Conservation (phyloP, 64 coral and sea anemone genomes). For the Orbicella faveolata region DNA sequence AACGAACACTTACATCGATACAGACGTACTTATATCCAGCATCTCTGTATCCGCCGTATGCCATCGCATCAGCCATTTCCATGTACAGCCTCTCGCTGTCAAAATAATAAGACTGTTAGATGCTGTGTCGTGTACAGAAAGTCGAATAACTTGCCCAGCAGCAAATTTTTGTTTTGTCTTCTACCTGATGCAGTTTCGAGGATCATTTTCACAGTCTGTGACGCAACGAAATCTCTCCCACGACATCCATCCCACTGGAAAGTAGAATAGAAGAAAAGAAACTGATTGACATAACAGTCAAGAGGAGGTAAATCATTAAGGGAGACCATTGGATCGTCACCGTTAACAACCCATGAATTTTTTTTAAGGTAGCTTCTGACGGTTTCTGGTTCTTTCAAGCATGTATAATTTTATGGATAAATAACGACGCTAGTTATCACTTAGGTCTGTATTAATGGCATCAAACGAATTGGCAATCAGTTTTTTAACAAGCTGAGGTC, state of each 20-base stretch:
- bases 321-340: background rate
- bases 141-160: no score
- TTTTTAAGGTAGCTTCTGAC: no score
- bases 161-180: background rate
- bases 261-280: background rate
- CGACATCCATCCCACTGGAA: slow-evolving; percentile 96
- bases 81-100: slow-evolving; percentile 80
- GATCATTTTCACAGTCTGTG: slow-evolving; percentile 83
- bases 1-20: slow-evolving; percentile 69
- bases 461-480: no score
- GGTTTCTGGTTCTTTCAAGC: no score
- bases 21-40: slow-evolving; percentile 86
- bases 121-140: no score
- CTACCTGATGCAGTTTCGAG: slow-evolving; percentile 90
- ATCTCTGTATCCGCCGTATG: slow-evolving; percentile 66
- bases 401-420: no score
- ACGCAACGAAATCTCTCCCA: slow-evolving; percentile 99
- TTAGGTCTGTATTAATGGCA: no score
- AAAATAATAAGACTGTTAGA: background rate
- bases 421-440: no score
- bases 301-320: background rate
- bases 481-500: no score
- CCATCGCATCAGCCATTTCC: slow-evolving; percentile 92
- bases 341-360: background rate
- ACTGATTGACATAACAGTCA: background rate